Evolutionary conservation across 1,140 invertebrate genomes (phyloP), one percentile per base, ranked within the genome.

Genomic region (Drosophila novamexicana): DNA sequence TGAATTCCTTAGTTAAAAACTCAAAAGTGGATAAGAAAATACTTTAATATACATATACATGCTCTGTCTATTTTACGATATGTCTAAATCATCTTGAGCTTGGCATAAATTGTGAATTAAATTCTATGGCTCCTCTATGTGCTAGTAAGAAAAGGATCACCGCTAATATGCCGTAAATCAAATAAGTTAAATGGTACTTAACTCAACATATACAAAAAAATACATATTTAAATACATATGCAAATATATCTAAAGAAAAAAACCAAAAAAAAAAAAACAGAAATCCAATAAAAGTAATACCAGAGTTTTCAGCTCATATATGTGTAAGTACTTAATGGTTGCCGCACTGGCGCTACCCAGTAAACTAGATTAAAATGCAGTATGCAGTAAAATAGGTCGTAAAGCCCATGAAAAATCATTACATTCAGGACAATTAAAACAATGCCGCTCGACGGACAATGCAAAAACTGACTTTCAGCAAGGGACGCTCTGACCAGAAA

Each of bases 371-470:
- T 73, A 68, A 73, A 73, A 73, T 44, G 32, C 63, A 39, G 57
- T 45, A 45, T 45, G 40, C n/a, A 37, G 29, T 22, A 9, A 45
- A 45, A 66, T 50, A 36, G 62, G 10, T 59, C 12, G 52, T 54
- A 34, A 74, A 63, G 36, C 7, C 58, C 69, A 72, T 72, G 54
- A 74, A 75, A 75, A 70, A 70, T 75, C 72, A 75, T 70, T 75
- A 75, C 57, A 53, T 6, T 10, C 47, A 44, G 56, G 50, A 61
- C 64, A 73, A 73, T 61, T 67, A 73, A 73, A 68, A 69, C 65
- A 74, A 69, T 68, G 50, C 39, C 68, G 70, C 76, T 29, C 79
- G 81, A 72, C 81, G 56, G 63, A 61, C 73, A 77, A 73, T 79
- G 76, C 29, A 53, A 58, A 61, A 61, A 29, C 47, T 61, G 64